A percentile compares a stretch with the other conserved stretches of the same genome.
phyloP scores from a whole-genome alignment of 2,113 vertebrate genomes.

The Poeciliopsis occidentalis region DNA sequence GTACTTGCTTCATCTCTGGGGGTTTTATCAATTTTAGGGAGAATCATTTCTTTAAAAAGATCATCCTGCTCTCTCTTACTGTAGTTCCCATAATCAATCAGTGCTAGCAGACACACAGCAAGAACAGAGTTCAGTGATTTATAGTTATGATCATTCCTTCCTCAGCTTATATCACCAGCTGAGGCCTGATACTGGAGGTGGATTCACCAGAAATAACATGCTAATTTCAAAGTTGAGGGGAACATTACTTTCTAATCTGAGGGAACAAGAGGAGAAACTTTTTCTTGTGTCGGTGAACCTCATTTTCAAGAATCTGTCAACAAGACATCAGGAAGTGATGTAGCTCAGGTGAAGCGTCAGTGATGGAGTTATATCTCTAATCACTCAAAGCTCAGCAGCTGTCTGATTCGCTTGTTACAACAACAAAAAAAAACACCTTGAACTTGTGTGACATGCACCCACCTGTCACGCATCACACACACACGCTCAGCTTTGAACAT shows the following conservation, averaged over 20 bases:
- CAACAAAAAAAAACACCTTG: conserved; percentile 58
- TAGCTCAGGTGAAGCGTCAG: conserved; percentile 34
- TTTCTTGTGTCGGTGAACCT: conserved; percentile 1
- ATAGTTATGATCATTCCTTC: conserved; percentile 62
- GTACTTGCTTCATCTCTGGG: neutral
- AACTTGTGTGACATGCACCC: conserved; percentile 60
- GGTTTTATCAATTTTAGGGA: neutral
- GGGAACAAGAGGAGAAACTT: neutral
- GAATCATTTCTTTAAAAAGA: conserved; percentile 19
- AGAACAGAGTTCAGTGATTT: conserved; percentile 56
- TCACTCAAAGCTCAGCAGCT: conserved; percentile 53
- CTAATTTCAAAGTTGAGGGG: conserved; percentile 51
- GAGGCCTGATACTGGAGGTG: conserved; percentile 42
- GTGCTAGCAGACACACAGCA: conserved; percentile 34
- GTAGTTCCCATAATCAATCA: conserved; percentile 32
- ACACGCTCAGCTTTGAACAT: conserved; percentile 28
- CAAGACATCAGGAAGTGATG: conserved; percentile 35
- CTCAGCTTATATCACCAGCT: conserved; percentile 59
- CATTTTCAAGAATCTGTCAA: conserved; percentile 35
- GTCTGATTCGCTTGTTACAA: conserved; percentile 57
- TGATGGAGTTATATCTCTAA: conserved; percentile 58
- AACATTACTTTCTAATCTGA: conserved; percentile 12
- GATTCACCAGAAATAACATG: conserved; percentile 48
- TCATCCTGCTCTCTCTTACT: conserved; percentile 13
- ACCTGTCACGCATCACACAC: conserved; percentile 60